These are phyloP conservation scores for Hemicentrotus pulcherrimus DNA, from an alignment of 35 echinoderm and acorn worm species.

Conservation along the genomic window DNA sequence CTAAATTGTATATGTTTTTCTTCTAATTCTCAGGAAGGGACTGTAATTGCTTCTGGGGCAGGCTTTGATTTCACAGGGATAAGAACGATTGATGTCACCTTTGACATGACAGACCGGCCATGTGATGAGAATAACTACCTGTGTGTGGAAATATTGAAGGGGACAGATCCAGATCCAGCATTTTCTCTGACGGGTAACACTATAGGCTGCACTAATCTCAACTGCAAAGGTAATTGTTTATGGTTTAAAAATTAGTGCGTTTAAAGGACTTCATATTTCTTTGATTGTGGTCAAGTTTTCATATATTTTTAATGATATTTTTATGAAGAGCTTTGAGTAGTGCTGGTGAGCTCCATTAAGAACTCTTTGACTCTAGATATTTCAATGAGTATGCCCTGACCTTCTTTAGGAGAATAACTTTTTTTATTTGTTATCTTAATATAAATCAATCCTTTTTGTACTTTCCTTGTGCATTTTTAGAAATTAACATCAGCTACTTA, in stretches of 20 bases:
- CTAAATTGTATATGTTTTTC: not conserved
- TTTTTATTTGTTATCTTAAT: no score
- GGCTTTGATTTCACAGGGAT: not conserved
- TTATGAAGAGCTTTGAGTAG: no score
- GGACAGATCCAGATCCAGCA: not conserved
- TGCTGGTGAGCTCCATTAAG: no score
- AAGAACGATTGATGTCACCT: not conserved
- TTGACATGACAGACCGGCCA: not conserved
- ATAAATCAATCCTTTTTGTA: no score
- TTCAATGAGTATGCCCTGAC: no score
- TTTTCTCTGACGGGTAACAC: constrained; percentile 5
- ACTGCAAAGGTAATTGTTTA: constrained; percentile 8
- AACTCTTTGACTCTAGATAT: no score
- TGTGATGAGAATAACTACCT: constrained; percentile 13
- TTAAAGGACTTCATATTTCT: no score
- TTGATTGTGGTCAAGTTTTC: no score
- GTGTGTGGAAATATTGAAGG: not conserved
- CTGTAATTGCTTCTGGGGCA: not conserved
- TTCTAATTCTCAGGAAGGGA: not conserved
- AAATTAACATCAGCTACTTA: no score
- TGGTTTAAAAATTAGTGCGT: not conserved
- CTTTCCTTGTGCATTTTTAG: no score
- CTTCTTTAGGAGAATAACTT: no score
- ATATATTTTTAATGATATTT: no score
- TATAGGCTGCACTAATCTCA: not conserved